Evolutionary conservation across 2,113 vertebrate species (phyloP).

Genomic region (Odobenus rosmarus): DNA sequence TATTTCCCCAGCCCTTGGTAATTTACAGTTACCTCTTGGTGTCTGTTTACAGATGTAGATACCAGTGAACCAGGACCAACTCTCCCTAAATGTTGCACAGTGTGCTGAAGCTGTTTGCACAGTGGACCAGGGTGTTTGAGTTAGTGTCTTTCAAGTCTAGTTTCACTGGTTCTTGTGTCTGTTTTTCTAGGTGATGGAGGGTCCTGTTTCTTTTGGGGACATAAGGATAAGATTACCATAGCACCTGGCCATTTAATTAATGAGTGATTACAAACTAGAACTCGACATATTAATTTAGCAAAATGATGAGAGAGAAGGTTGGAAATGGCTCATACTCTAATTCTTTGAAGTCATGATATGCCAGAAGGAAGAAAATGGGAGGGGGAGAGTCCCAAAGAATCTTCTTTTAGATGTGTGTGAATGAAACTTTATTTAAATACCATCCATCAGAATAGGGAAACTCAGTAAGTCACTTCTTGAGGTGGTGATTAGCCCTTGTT

Average conservation of each 20-base stretch:
- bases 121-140: neutral
- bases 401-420: neutral
- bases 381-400: neutral
- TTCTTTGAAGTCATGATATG: constrained; percentile 37
- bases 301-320: neutral
- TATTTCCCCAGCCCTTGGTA: constrained; percentile 73
- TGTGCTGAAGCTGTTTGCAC: constrained; percentile 38
- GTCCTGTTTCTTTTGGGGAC: neutral
- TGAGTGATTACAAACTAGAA: neutral
- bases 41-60: constrained; percentile 72
- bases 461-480: neutral
- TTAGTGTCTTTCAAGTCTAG: constrained; percentile 28
- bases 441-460: neutral
- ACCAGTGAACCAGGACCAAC: constrained; percentile 31
- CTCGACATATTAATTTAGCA: neutral
- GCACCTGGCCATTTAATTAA: constrained; percentile 13
- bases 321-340: neutral
- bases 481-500: neutral
- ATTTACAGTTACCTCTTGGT: constrained; percentile 76
- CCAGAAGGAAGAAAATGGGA: constrained; percentile 26
- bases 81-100: constrained; percentile 32
- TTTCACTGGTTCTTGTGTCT: constrained; percentile 25
- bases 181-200: neutral
- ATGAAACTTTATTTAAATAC: constrained; percentile 31
- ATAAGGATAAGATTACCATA: neutral